phyloP scores from a whole-genome alignment of 2,113 vertebrate species.

The Indri indri region DNA sequence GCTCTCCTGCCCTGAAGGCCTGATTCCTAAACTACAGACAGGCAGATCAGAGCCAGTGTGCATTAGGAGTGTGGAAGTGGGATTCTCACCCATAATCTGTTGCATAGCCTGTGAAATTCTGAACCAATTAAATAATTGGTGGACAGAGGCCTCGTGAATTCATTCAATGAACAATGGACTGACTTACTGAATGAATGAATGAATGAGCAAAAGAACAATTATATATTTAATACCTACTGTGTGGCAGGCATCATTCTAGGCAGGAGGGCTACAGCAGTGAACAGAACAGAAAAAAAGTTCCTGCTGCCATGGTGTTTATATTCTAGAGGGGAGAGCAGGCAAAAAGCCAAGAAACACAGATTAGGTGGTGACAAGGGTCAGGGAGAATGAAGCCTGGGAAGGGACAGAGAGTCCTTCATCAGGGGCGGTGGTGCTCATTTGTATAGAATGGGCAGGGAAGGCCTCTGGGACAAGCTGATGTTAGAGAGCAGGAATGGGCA shows the following conservation, averaged over 20 bases:
- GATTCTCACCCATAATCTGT: not conserved
- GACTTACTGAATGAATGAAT: not conserved
- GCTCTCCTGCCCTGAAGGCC: not conserved
- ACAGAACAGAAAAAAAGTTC: not conserved
- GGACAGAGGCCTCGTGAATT: not conserved
- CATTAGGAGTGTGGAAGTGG: not conserved
- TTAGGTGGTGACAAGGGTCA: not conserved
- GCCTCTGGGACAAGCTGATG: not conserved
- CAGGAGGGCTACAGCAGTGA: not conserved
- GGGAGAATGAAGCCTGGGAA: not conserved
- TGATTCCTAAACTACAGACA: not conserved
- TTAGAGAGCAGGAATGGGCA: not conserved
- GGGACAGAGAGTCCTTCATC: not conserved
- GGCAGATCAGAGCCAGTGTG: not conserved
- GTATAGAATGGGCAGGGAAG: not conserved
- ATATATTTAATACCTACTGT: not conserved
- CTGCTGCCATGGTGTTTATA: not conserved
- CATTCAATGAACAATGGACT: not conserved
- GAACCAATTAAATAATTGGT: not conserved
- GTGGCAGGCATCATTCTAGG: not conserved
- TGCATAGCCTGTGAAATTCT: not conserved
- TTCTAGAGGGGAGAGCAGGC: not conserved
- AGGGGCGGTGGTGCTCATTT: not conserved
- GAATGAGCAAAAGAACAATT: not conserved
- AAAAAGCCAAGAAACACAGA: not conserved